Evolutionary conservation across 2,888 invertebrate species (phyloP), one percentile per base, ranked within the genome.

Genomic region (Mechanitis mazaeus): DNA sequence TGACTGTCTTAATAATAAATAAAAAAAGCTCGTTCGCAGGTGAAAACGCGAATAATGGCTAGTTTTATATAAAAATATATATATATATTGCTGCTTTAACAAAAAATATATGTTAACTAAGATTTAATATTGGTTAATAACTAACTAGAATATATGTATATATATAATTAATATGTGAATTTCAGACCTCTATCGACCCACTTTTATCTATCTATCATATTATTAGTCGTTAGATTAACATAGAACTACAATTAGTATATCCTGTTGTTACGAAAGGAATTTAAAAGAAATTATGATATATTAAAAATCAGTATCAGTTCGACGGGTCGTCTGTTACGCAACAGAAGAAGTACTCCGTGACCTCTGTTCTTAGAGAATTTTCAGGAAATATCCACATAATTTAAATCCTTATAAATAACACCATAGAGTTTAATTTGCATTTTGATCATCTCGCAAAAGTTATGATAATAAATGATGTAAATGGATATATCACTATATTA

Each of bases 281-380:
- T 58, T 62, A 60, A 62, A 58, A 65, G 60, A 65, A 63, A 65
- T 59, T 55, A 50, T 28, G 63, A 61, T 61, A 60, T 60, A 64
- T 64, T 59, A 63, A 64, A 64, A 59, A 58, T 60, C 59, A 54
- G 59, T 60, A 66, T 66, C 60, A 61, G 66, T 20, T 20, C 0
- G 20, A 20, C 20, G 20, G 20, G 20, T 20, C 20, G 59, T 65
- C 61, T 58, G 61, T 68, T 68, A 64, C 56, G 61, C 70, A 72
- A 70, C 64, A 70, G 20, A 20, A 20, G 20, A 20, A 68, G 70
- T 64, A 64, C 59, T 58, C 61, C 58, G 42, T 67, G 64, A 64
- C 62, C 66, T 66, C 61, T 63, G 67, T 53, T 59, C 57, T 64
- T 62, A 45, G 54, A 56, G 55, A 56, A 33, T 63, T 61, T 66